Base-by-base conservation (phyloP, 1,140 invertebrate genomes). In the Drosophila kohkoa region DNA sequence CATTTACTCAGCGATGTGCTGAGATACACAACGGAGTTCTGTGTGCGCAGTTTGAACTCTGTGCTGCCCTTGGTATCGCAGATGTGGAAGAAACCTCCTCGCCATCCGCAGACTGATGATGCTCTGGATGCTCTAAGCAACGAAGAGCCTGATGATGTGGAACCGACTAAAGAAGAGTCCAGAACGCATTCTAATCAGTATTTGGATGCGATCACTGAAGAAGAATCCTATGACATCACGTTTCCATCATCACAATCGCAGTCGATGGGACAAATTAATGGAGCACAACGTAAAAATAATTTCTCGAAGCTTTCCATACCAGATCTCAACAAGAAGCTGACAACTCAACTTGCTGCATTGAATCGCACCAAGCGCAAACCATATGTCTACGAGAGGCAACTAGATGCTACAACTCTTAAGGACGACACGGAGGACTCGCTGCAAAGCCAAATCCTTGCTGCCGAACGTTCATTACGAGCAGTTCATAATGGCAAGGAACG, bases 361-460 rank as follows among this genome's bases (percentile, higher is more conserved):
- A 20, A 1, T 16, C 68, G 45, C 3, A 13, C 30, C 13, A 38
- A 35, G 2, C 73, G 57, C 0, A 74, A 66, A 2, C 11, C 3
- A 0, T 77, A 30, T 8, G 1, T 46, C 0, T 11, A 28, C 16
- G 6, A 28, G 1, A 41, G 15, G 16, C 8, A 13, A 8, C 2
- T 45, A 0, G 45, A 57, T 10, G 46, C 54, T 7, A 41, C 5
- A 7, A 3, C 10, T 8, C 11, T 43, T 0, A 78, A 68, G 25
- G 25, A 55, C 0, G 60, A 63, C 11, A 46, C 67, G 7, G 81
- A 83, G 57, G 38, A 79, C 11, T 3, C 68, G 11, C 30, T 83
- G 13, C 58, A 79, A 16, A 54, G 5, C 1, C 28, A 75, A 3
- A 4, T 41, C 1, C n/a, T 35, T 0, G 49, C 46, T 6, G 30